These are phyloP conservation scores for Yoshiicerus persimilis DNA, from an alignment of 1,140 invertebrate species.

Conservation along the genomic window DNA sequence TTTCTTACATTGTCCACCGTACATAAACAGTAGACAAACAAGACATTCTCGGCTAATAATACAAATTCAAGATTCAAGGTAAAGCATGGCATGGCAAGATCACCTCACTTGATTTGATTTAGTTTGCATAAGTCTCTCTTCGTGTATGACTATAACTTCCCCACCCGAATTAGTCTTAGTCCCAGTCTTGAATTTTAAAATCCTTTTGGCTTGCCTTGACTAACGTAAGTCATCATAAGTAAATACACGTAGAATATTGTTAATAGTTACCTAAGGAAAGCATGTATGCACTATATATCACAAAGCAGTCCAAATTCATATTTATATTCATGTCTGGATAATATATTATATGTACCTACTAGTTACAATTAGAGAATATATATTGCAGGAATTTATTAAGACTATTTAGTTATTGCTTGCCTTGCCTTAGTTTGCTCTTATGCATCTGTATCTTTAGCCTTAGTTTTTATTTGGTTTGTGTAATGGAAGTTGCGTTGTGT, in stretches of 20 bases:
- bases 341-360: background rate
- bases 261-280: background rate
- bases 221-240: background rate
- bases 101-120: background rate
- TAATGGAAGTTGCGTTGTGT: background rate
- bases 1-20: background rate
- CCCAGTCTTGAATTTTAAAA: background rate
- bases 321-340: background rate
- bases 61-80: background rate
- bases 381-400: background rate
- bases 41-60: conserved; percentile 11
- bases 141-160: conserved; percentile 5
- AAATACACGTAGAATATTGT: background rate
- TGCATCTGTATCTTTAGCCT: no score
- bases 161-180: conserved; percentile 11
- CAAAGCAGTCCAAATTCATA: no score
- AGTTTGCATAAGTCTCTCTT: background rate
- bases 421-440: background rate
- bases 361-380: background rate
- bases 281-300: background rate
- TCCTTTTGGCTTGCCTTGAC: background rate
- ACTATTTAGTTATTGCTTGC: background rate
- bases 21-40: background rate
- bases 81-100: background rate
- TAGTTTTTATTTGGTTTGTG: background rate